A percentile compares a stretch with the other conserved stretches of the same genome.
Conservation (phyloP, 2,797 vertebrate genomes). For the Chaunax sp. region DNA sequence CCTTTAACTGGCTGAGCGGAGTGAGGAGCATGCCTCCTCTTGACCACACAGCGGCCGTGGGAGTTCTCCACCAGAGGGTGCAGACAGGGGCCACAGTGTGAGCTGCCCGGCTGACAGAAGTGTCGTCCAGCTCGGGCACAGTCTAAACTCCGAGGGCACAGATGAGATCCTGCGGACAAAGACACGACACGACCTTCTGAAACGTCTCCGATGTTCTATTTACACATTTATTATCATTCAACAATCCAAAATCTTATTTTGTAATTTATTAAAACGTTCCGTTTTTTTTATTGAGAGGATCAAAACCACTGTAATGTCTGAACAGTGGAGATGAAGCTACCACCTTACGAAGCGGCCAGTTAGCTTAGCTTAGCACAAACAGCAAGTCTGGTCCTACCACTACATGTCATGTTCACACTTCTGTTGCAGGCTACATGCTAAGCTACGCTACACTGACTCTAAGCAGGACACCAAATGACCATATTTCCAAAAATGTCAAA, state of each 20-base stretch:
- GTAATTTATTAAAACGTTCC: too few species aligned
- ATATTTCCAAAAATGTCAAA: too few species aligned
- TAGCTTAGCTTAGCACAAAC: neutral
- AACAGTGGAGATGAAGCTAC: too few species aligned
- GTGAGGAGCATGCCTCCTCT: constrained; percentile 54
- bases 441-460: too few species aligned
- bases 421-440: too few species aligned
- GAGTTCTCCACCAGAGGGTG: constrained; percentile 83
- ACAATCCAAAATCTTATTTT: too few species aligned
- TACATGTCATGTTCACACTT: too few species aligned
- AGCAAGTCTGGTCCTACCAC: too few species aligned
- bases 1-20: constrained; percentile 63
- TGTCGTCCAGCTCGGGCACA: constrained; percentile 87
- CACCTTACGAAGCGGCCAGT: neutral
- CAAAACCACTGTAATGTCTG: too few species aligned
- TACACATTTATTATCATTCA: neutral
- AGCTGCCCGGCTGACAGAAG: constrained; percentile 83
- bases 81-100: constrained; percentile 88
- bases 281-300: too few species aligned
- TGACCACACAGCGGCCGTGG: constrained; percentile 79
- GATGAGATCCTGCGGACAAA: constrained; percentile 51
- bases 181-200: neutral
- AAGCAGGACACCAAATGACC: too few species aligned
- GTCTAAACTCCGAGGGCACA: constrained; percentile 89
- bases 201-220: neutral